Percentiles rank a stretch among this genome's conserved stretches.
These are phyloP conservation scores for Craterocephalus amniculus DNA, from an alignment of 2,797 vertebrate species.

Conservation along the genomic window DNA sequence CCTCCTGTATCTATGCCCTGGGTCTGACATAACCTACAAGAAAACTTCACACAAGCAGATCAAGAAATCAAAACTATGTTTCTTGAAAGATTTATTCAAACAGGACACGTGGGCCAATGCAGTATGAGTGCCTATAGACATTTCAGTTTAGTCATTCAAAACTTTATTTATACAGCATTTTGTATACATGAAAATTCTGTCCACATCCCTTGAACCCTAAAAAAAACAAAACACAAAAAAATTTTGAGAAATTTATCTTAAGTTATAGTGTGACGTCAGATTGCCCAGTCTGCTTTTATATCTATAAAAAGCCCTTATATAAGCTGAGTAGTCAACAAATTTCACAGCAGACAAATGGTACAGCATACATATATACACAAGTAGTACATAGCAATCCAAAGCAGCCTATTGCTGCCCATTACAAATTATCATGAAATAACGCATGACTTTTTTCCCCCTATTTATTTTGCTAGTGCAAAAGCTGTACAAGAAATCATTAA, in stretches of 20 bases:
- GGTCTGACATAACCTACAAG: neutral
- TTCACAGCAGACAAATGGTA: constrained; percentile 81
- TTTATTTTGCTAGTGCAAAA: constrained; percentile 75
- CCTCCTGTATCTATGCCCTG: neutral
- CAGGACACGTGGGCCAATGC: constrained; percentile 67
- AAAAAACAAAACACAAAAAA: constrained; percentile 59
- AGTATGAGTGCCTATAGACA: constrained; percentile 69
- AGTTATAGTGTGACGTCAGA: constrained; percentile 69
- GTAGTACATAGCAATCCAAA: constrained; percentile 78
- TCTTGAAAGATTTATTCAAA: constrained; percentile 79
- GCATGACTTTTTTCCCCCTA: constrained; percentile 51
- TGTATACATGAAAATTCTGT: constrained; percentile 73
- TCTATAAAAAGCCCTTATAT: constrained; percentile 86
- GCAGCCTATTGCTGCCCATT: constrained; percentile 75
- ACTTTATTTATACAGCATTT: constrained; percentile 71
- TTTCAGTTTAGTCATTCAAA: constrained; percentile 69
- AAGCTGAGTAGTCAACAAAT: constrained; percentile 80
- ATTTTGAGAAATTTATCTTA: constrained; percentile 59
- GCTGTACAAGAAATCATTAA: constrained; percentile 75
- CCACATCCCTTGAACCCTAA: constrained; percentile 61
- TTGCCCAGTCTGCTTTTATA: constrained; percentile 76
- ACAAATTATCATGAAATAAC: constrained; percentile 79
- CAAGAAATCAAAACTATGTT: constrained; percentile 43
- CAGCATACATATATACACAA: constrained; percentile 81
- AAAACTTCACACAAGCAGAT: constrained; percentile 11